Conservation (phyloP, 2,888 invertebrate genomes). For the Sphecodes monilicornis region DNA sequence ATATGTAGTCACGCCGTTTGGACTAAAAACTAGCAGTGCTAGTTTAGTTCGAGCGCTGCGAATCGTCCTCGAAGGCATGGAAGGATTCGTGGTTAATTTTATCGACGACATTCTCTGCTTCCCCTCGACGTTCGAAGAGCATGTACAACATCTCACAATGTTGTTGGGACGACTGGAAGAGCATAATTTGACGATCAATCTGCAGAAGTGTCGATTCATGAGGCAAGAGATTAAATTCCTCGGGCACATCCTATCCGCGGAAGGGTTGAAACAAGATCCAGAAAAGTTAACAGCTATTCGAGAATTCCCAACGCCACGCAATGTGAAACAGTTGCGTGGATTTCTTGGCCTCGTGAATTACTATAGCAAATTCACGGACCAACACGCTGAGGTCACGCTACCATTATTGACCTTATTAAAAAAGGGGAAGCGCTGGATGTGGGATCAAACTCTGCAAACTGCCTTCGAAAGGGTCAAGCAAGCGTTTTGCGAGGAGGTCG, state of each 20-base stretch:
- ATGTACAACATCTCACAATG: neutral
- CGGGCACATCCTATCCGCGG: no score
- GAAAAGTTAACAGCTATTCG: neutral
- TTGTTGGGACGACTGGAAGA: neutral
- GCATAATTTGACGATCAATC: no score
- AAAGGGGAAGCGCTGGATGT: neutral
- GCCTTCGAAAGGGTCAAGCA: neutral
- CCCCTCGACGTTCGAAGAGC: neutral
- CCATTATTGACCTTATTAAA: neutral
- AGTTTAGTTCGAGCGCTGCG: no score
- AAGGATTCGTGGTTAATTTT: constrained; percentile 1
- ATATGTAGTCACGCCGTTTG: neutral
- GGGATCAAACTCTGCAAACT: neutral
- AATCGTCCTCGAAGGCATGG: neutral
- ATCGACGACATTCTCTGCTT: no score
- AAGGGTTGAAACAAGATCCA: neutral
- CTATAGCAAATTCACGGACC: neutral
- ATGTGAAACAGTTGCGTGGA: neutral
- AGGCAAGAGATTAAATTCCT: neutral
- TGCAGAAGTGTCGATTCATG: neutral
- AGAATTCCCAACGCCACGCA: neutral
- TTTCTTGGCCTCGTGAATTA: neutral
- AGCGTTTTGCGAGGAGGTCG: neutral
- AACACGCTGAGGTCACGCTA: neutral
- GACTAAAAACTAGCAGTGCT: neutral